Evolutionary conservation across 2,797 vertebrate genomes (phyloP), one percentile per base, ranked within the genome.

Genomic region (Fistularia commersonii): DNA sequence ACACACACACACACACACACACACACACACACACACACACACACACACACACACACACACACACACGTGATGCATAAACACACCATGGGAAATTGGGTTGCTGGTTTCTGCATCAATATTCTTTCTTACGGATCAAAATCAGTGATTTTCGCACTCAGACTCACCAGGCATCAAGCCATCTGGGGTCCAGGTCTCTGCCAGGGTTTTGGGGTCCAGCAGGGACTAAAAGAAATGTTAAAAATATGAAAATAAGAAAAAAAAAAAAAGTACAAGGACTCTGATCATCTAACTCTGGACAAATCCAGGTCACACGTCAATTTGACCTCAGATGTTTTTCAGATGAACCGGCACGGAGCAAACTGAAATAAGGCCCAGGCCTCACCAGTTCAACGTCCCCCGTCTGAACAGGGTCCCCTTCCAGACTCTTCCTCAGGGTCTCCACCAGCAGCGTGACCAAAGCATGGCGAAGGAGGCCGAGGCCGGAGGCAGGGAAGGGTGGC

Each of bases 161-260:
- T 91, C 86, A 95, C 93, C 93, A 90, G 93, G 91, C 89, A 93
- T 90, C 89, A 94, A 93, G 87, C 93, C 93, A 93, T 94, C 92
- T 84, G 93, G 90, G 72, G 83, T 81, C 89, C 91, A 89, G 90
- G 89, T 90, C 81, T 84, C 85, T 87, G 90, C 78, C 64, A 90
- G 87, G 81, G 87, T 88, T 85, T 90, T 86, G 57, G 89, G 89
- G 83, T 92, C 91, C 87, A 91, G 91, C 83, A 91, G 90, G 90
- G 91, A 91, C 94, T 95, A 61, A 68, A 64, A 57, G 38, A 66
- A 10, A 47, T 23, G 23, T 23, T 23, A 23, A 23, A 23, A 23
- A 4, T 23, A 23, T 23, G 4, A 23, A 23, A 23, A 23, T 23
- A 23, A 23, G 23, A 23, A 23, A 23, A 23, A 23, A 23, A 23